Percentiles rank a stretch among this genome's conserved stretches.
phyloP scores from a whole-genome alignment of 2,113 vertebrate genomes.

The Hipposideros armiger region DNA sequence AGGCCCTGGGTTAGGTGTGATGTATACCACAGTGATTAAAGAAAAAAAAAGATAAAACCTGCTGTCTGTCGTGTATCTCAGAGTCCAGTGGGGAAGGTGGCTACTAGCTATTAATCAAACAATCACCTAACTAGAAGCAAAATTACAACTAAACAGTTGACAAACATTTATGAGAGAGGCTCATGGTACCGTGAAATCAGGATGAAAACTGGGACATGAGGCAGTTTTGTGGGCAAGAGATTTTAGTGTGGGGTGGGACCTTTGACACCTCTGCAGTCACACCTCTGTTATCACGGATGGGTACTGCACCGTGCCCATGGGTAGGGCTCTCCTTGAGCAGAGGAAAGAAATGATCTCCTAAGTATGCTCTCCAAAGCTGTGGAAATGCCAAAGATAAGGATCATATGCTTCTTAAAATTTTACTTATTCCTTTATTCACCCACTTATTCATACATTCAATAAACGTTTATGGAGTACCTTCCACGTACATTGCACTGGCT shows the following conservation, averaged over 20 bases:
- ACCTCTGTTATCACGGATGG: neutral
- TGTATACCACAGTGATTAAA: neutral
- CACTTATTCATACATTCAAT: neutral
- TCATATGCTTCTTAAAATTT: neutral
- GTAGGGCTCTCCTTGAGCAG: neutral
- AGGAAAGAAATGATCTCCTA: neutral
- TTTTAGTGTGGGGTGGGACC: accelerated
- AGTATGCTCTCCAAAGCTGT: neutral
- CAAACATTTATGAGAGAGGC: neutral
- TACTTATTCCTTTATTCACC: neutral
- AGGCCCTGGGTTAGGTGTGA: neutral
- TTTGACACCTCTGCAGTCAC: neutral
- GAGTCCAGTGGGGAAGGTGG: neutral
- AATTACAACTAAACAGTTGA: neutral
- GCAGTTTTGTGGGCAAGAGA: neutral
- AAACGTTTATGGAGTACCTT: neutral
- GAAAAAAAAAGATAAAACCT: neutral
- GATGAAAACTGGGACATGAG: neutral
- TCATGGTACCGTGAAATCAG: neutral
- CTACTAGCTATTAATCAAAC: neutral
- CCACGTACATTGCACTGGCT: neutral
- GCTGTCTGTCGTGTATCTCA: neutral
- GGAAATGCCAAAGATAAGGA: neutral
- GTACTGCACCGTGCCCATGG: neutral
- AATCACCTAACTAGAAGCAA: neutral